These are phyloP conservation scores for Ichneumoninae sp. DNA, from an alignment of 2,888 invertebrate genomes.

Conservation along the genomic window DNA sequence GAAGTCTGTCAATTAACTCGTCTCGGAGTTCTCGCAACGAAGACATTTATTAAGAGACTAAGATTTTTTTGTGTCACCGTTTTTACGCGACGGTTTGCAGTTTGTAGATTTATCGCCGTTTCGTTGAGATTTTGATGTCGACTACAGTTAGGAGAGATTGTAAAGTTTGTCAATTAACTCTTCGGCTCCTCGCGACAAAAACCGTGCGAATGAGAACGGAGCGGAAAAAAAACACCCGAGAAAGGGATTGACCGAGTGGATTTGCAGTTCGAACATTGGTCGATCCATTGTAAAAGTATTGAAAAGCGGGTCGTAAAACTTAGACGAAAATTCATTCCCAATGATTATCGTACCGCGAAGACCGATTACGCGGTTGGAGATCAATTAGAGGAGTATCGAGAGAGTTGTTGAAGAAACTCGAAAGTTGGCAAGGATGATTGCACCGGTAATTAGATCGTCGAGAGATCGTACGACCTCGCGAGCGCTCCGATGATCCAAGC, in stretches of 20 bases:
- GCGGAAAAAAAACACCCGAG: background rate
- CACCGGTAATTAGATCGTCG: constrained; percentile 11
- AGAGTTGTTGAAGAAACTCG: constrained; percentile 24
- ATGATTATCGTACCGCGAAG: background rate
- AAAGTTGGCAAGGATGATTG: constrained; percentile 17
- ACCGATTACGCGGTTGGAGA: constrained; percentile 3
- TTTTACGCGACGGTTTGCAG: background rate
- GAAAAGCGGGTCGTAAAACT: constrained; percentile 15
- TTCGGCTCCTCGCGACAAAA: background rate
- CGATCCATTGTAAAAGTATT: background rate
- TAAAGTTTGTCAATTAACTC: constrained; percentile 15
- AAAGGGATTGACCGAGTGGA: background rate
- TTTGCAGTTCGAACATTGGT: background rate
- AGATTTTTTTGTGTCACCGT: background rate
- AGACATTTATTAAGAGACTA: background rate
- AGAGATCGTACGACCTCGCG: constrained; percentile 16
- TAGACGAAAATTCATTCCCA: background rate
- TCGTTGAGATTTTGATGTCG: background rate
- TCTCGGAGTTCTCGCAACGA: background rate
- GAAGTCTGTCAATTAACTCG: constrained; percentile 8
- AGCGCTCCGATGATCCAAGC: constrained; percentile 9
- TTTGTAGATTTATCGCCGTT: too few species aligned
- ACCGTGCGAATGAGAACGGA: constrained; percentile 1
- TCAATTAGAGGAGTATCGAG: constrained; percentile 35
- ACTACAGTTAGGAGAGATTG: background rate